phyloP scores from a whole-genome alignment of 2,888 invertebrate genomes.

The Hybos culiciformis region DNA sequence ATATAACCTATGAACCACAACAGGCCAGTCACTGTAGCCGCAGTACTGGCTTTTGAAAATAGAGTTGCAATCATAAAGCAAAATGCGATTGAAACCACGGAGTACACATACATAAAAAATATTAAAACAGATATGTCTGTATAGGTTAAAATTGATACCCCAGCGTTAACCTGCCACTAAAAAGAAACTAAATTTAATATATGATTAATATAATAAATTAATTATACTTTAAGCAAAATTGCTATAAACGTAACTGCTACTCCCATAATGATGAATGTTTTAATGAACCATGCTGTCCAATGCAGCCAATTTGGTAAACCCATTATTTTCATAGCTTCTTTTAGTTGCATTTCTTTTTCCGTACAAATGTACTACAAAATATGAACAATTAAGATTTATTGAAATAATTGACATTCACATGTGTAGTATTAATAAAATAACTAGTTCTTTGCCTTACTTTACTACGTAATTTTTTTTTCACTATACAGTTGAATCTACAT shows the following conservation, averaged over 20 bases:
- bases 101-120: conserved; percentile 56
- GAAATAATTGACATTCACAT: not conserved
- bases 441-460: not conserved
- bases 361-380: conserved; percentile 36
- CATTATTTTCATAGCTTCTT: conserved; percentile 90
- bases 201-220: not conserved
- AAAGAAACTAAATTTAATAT: not conserved
- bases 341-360: conserved; percentile 47
- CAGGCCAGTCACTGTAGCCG: conserved; percentile 60
- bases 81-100: conserved; percentile 56
- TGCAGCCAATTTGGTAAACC: conserved; percentile 72
- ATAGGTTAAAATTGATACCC: conserved; percentile 51
- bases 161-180: conserved; percentile 18
- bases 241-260: conserved; percentile 42
- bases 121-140: conserved; percentile 52
- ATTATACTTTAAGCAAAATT: conserved; percentile 41
- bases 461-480: not conserved
- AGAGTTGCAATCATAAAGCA: conserved; percentile 68
- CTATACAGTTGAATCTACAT: not conserved
- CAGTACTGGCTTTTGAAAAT: conserved; percentile 69
- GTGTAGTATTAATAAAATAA: not conserved
- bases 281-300: conserved; percentile 73
- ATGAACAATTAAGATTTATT: not conserved
- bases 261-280: conserved; percentile 50
- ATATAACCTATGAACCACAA: conserved; percentile 62